Evolutionary conservation across 2,797 vertebrate genomes (phyloP).

Genomic region (Microctenopoma stevenorrisi): DNA sequence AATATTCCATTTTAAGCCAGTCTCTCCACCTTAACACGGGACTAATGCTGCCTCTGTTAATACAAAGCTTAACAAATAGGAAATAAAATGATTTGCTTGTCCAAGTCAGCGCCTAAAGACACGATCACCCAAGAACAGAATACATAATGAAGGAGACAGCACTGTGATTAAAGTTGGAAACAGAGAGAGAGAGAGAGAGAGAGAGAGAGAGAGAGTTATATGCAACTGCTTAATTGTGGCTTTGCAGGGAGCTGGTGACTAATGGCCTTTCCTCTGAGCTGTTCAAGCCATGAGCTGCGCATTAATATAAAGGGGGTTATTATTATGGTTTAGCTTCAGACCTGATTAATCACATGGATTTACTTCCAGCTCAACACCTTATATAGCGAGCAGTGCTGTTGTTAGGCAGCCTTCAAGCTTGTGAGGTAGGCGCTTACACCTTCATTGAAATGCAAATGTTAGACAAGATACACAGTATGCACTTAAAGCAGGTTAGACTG

Average conservation of each 20-base stretch:
- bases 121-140: conserved; percentile 73
- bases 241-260: conserved; percentile 81
- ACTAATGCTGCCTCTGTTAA: conserved; percentile 51
- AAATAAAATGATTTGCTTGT: conserved; percentile 74
- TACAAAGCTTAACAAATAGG: conserved; percentile 71
- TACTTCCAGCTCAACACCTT: conserved; percentile 74
- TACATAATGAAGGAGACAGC: conserved; percentile 70
- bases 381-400: conserved; percentile 59
- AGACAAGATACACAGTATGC: conserved; percentile 51
- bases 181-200: conserved; percentile 31
- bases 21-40: conserved; percentile 25
- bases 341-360: conserved; percentile 83
- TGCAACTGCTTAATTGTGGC: conserved; percentile 82
- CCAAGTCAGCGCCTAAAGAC: conserved; percentile 67
- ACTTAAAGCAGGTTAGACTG: conserved; percentile 54
- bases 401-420: conserved; percentile 68
- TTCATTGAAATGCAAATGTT: conserved; percentile 74
- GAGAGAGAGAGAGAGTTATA: conserved; percentile 69
- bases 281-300: conserved; percentile 80
- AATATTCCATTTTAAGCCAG: conserved; percentile 35
- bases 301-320: conserved; percentile 86
- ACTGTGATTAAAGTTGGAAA: conserved; percentile 75
- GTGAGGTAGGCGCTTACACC: conserved; percentile 53
- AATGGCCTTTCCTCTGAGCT: conserved; percentile 80
- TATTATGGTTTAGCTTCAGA: conserved; percentile 85